Evolutionary conservation across 35 echinoderm and acorn worm genomes (phyloP), one percentile per base, ranked within the genome.

Genomic region (Diadema setosum): DNA sequence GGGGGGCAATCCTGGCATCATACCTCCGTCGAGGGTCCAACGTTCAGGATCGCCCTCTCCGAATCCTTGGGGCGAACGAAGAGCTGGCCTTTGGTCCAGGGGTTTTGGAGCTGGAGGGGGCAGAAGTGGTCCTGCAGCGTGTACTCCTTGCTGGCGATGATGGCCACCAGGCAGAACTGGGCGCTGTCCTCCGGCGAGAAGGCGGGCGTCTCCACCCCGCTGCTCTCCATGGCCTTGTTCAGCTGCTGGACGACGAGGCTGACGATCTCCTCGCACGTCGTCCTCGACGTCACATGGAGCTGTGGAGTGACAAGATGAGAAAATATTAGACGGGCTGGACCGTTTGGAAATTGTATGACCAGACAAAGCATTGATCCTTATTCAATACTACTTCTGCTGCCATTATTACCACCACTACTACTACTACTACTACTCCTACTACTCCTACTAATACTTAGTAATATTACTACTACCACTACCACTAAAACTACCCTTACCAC

Each of bases 21-120:
- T 29, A 96, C 89, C 24, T 75, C 91, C 27, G 94, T 96, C 29
- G 94, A 96, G 5, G 89, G 94, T 74, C 93, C 93, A 16, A 42
- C 50, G 83, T 36, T 96, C 16, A 83, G 46, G 6, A 92, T 16
- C 8, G 78, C 39, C 24, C 36, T 69, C 0, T 34, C 73, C 3
- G 69, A 58, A 14, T 98, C 96, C 80, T 94, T 98, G 36, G 89
- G 92, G 50, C 88, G 61, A 3, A 98, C 92, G 50, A 90, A 85
- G 4, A 98, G 45, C 67, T 98, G 92, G 26, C 96, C 96, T 86
- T 98, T 94, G 56, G 96, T 98, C 96, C 96, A 98, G 2, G 96
- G 96, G 85, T 98, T 94, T 63, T 98, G 96, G 8, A 98, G 85
- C 75, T 94, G 92, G 32, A 98, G 44, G 0, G 96, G 96, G 39